Conservation (phyloP, 2,888 invertebrate genomes). For the Agrotis puta region DNA sequence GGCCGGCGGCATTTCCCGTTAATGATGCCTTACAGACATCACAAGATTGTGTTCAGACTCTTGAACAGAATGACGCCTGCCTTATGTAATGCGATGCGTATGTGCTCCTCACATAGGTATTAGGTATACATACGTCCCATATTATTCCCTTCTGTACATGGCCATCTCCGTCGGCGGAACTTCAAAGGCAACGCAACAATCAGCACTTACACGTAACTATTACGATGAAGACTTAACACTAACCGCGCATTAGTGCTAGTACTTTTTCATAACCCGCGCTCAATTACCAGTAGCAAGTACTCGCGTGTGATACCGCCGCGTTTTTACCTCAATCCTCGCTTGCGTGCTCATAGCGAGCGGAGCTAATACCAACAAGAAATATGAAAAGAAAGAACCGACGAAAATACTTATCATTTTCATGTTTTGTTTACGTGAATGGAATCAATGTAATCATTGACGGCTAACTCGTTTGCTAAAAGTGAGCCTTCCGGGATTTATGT, state of each 20-base stretch:
- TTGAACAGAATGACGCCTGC: too few species aligned
- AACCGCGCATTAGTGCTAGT: background rate
- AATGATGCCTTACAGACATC: background rate
- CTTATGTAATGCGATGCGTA: too few species aligned
- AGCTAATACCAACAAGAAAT: constrained; percentile 19
- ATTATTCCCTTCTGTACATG: background rate
- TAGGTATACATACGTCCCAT: background rate
- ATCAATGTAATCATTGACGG: background rate
- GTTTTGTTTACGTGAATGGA: constrained; percentile 14
- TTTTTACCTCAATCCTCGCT: constrained; percentile 19
- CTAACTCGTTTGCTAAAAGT: background rate
- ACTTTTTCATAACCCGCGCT: constrained; percentile 1
- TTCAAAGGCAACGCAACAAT: constrained; percentile 34
- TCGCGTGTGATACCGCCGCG: constrained; percentile 33
- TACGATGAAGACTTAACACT: constrained; percentile 34
- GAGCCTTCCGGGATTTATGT: background rate
- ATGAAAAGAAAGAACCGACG: constrained; percentile 25
- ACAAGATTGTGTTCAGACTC: background rate
- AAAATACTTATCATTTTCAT: constrained; percentile 19
- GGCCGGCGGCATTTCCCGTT: too few species aligned
- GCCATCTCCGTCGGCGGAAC: constrained; percentile 9
- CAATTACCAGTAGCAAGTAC: constrained; percentile 6
- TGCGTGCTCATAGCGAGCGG: constrained; percentile 9
- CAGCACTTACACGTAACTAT: constrained; percentile 17
- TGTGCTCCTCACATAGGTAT: background rate